phyloP scores from a whole-genome alignment of 2,797 vertebrate genomes.

The Melanotaenia pygmaea region DNA sequence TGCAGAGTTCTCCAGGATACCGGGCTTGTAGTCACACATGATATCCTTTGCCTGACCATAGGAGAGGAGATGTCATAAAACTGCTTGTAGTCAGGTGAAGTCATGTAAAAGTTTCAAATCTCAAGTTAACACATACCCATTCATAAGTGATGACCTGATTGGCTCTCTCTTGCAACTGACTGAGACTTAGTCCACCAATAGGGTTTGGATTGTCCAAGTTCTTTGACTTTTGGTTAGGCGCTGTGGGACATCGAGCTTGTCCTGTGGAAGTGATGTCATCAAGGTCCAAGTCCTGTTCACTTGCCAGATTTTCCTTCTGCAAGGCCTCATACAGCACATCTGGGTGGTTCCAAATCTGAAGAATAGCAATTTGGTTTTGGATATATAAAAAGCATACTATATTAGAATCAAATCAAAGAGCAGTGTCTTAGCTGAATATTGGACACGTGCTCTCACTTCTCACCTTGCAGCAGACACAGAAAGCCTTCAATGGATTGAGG shows the following conservation, averaged over 20 bases:
- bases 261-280: slow-evolving; percentile 91
- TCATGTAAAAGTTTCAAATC: neutral
- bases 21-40: slow-evolving; percentile 90
- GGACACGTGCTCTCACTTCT: slow-evolving; percentile 13
- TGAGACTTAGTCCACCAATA: slow-evolving; percentile 89
- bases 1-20: slow-evolving; percentile 93
- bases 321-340: slow-evolving; percentile 96
- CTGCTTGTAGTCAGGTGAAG: neutral
- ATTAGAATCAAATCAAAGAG: neutral
- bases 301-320: slow-evolving; percentile 94
- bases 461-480: slow-evolving; percentile 98
- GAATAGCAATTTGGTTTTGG: neutral
- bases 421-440: neutral
- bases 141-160: slow-evolving; percentile 97
- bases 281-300: slow-evolving; percentile 94
- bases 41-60: slow-evolving; percentile 90
- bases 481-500: slow-evolving; percentile 96
- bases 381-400: neutral
- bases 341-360: slow-evolving; percentile 97
- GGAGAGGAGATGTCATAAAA: slow-evolving; percentile 2
- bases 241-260: slow-evolving; percentile 77
- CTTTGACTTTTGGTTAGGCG: slow-evolving; percentile 85
- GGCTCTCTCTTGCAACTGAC: slow-evolving; percentile 92
- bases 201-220: slow-evolving; percentile 83
- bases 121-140: slow-evolving; percentile 83